Evolutionary conservation across 2,888 invertebrate species (phyloP).

Genomic region (Apotomis capreana): DNA sequence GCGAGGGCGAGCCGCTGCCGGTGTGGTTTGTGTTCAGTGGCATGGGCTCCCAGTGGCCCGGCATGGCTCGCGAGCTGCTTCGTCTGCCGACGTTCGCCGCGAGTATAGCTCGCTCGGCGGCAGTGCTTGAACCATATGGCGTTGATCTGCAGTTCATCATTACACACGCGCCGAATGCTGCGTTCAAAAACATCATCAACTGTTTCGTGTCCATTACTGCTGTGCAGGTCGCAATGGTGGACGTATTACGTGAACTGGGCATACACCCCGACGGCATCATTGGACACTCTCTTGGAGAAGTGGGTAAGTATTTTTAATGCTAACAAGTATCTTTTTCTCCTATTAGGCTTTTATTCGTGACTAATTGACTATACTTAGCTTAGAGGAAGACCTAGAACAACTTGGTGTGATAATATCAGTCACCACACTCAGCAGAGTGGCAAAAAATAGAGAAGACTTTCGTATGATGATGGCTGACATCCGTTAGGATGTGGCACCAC

Average conservation of each 20-base stretch:
- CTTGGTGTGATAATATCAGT: no score
- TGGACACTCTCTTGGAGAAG: constrained; percentile 97
- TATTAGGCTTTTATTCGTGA: no score
- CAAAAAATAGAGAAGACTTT: no score
- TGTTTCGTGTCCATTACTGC: constrained; percentile 98
- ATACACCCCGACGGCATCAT: constrained; percentile 96
- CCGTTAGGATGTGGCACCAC: no score
- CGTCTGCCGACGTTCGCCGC: constrained; percentile 90
- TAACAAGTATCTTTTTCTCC: no score
- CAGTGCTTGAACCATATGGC: constrained; percentile 89
- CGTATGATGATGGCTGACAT: no score
- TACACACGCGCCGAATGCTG: constrained; percentile 88
- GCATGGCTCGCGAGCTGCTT: constrained; percentile 96
- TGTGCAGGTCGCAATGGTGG: constrained; percentile 97
- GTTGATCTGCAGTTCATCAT: constrained; percentile 92
- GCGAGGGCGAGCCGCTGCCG: no score
- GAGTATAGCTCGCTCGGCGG: constrained; percentile 90
- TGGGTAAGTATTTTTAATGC: constrained; percentile 74
- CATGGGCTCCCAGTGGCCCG: constrained; percentile 99
- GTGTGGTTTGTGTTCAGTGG: constrained; percentile 98
- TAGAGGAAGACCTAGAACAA: no score
- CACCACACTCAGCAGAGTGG: no score
- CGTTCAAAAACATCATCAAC: constrained; percentile 93
- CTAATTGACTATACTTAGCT: no score
- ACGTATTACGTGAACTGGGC: constrained; percentile 89